Conservation (phyloP, 2,797 vertebrate species). For the Brachyalestes nurse region DNA sequence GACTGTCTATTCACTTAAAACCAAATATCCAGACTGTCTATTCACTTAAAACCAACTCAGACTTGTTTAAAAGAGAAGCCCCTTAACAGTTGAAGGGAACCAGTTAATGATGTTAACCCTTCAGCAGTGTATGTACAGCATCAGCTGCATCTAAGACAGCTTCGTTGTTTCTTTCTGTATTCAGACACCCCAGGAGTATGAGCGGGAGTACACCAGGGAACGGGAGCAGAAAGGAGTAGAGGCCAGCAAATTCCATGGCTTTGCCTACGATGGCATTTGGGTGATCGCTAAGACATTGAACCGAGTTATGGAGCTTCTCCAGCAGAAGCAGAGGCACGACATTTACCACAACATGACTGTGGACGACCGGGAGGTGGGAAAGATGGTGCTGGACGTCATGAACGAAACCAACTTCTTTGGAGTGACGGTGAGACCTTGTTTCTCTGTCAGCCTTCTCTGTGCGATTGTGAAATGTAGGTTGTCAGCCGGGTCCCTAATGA, state of each 20-base stretch:
- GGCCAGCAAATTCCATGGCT: conserved; percentile 97
- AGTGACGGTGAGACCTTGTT: conserved; percentile 86
- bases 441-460: neutral
- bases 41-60: no score
- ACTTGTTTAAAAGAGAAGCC: no score
- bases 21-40: no score
- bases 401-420: conserved; percentile 98
- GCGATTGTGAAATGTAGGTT: conserved; percentile 10
- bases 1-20: no score
- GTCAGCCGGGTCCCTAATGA: conserved; percentile 37
- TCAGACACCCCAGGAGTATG: conserved; percentile 96
- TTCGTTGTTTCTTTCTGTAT: conserved; percentile 14
- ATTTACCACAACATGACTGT: conserved; percentile 93
- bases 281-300: conserved; percentile 96
- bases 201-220: conserved; percentile 91
- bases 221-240: conserved; percentile 90
- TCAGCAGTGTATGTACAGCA: neutral
- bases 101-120: neutral
- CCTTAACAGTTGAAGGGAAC: no score
- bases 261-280: conserved; percentile 99
- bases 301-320: conserved; percentile 92
- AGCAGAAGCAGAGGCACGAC: conserved; percentile 85
- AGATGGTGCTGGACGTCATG: conserved; percentile 96
- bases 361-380: conserved; percentile 92
- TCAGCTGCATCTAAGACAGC: neutral